Evolutionary conservation across 2,797 vertebrate species (phyloP).

Genomic region (Urosaurus nigricauda): DNA sequence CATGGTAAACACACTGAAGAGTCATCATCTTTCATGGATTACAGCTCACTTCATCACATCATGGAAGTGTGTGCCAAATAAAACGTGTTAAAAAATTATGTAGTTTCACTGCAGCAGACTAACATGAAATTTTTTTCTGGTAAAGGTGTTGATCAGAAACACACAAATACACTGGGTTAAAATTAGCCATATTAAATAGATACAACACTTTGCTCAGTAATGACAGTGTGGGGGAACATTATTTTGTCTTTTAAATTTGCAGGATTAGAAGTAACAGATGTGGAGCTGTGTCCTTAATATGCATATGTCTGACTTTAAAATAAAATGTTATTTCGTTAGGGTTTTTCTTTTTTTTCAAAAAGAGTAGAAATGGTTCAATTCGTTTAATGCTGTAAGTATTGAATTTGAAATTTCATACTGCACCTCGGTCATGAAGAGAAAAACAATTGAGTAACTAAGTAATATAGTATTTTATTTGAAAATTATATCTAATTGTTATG

Average conservation of each 20-base stretch:
- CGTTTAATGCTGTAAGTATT: background rate
- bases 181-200: background rate
- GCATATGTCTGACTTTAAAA: background rate
- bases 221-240: background rate
- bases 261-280: too few species aligned
- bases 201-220: background rate
- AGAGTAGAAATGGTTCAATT: background rate
- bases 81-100: too few species aligned
- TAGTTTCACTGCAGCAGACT: too few species aligned
- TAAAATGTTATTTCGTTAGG: background rate
- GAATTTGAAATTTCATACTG: background rate
- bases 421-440: background rate
- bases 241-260: too few species aligned
- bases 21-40: too few species aligned
- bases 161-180: background rate
- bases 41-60: too few species aligned
- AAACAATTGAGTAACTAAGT: slow-evolving; percentile 14
- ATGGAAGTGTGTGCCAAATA: too few species aligned
- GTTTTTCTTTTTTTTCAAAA: background rate
- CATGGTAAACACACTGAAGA: background rate
- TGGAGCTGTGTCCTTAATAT: background rate
- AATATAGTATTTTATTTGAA: slow-evolving; percentile 42
- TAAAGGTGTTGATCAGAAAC: background rate
- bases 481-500: slow-evolving; percentile 40
- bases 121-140: too few species aligned